phyloP scores from a whole-genome alignment of 2,113 vertebrate genomes.

The Antennarius striatus region DNA sequence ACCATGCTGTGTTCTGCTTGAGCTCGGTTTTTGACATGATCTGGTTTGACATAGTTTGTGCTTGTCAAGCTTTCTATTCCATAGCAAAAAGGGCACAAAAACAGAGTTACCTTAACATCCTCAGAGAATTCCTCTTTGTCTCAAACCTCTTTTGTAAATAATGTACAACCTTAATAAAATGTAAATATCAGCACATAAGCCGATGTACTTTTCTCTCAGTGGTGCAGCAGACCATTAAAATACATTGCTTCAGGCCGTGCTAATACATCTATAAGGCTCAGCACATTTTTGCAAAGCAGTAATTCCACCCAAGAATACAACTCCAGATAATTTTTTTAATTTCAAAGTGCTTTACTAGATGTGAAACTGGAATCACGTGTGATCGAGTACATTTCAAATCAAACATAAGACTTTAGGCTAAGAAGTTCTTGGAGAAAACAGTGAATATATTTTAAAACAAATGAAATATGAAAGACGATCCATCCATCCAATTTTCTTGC shows the following conservation, averaged over 20 bases:
- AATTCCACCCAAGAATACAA: constrained; percentile 6
- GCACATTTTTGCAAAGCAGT: constrained; percentile 29
- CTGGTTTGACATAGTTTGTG: background rate
- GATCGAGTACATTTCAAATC: too few species aligned
- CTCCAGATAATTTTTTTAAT: background rate
- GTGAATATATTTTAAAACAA: too few species aligned
- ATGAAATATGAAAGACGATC: too few species aligned
- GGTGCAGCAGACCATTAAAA: constrained; percentile 25
- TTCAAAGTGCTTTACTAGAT: too few species aligned
- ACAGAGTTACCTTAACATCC: constrained; percentile 16
- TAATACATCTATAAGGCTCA: constrained; percentile 24
- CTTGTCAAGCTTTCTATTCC: background rate
- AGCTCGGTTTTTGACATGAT: too few species aligned
- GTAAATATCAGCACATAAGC: constrained; percentile 36
- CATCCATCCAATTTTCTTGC: too few species aligned
- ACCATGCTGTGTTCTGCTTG: too few species aligned
- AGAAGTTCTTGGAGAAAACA: too few species aligned
- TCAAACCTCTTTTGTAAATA: constrained; percentile 16
- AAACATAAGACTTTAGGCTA: too few species aligned
- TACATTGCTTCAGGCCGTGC: constrained; percentile 16
- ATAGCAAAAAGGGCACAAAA: background rate
- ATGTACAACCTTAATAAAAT: constrained; percentile 13
- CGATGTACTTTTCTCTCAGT: constrained; percentile 15
- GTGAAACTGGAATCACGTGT: too few species aligned
- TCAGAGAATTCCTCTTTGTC: constrained; percentile 3